Conservation (phyloP, 2,888 invertebrate genomes). For the Rhimphoctona megacephalus region DNA sequence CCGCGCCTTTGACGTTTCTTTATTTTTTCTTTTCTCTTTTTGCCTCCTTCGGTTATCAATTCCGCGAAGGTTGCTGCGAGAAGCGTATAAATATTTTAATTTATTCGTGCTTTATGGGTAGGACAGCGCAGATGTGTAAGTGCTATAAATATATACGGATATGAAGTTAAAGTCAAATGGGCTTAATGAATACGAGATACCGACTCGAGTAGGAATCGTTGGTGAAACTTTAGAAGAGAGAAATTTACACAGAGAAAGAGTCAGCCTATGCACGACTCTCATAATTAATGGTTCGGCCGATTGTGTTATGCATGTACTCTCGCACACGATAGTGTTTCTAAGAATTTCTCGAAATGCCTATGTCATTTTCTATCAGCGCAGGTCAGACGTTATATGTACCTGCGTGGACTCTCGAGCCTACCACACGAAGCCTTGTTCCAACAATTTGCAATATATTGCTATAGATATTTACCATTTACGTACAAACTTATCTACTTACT, state of each 20-base stretch:
- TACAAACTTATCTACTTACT: conserved; percentile 8
- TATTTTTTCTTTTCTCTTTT: conserved; percentile 14
- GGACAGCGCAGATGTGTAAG: conserved; percentile 30
- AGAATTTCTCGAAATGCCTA: conserved; percentile 58
- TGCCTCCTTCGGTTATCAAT: conserved; percentile 33
- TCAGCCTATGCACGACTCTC: conserved; percentile 35
- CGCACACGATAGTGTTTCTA: conserved; percentile 51
- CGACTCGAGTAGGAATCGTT: neutral
- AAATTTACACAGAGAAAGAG: neutral
- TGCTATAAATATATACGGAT: conserved; percentile 15
- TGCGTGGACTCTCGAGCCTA: conserved; percentile 15
- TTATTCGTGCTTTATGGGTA: conserved; percentile 60
- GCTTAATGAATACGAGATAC: neutral
- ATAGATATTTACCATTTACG: conserved; percentile 1
- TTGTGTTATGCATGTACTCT: conserved; percentile 32
- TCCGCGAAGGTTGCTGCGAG: conserved; percentile 51
- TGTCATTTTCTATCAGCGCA: conserved; percentile 60
- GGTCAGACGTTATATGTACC: conserved; percentile 33
- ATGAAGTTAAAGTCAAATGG: conserved; percentile 9
- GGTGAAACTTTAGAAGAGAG: conserved; percentile 34
- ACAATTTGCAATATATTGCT: neutral
- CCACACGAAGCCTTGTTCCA: conserved; percentile 16
- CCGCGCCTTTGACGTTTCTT: conserved; percentile 54
- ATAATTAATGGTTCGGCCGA: conserved; percentile 64
- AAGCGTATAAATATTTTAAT: conserved; percentile 63